Base-by-base conservation (phyloP, 2,113 vertebrate species). In the Calidris pugnax region DNA sequence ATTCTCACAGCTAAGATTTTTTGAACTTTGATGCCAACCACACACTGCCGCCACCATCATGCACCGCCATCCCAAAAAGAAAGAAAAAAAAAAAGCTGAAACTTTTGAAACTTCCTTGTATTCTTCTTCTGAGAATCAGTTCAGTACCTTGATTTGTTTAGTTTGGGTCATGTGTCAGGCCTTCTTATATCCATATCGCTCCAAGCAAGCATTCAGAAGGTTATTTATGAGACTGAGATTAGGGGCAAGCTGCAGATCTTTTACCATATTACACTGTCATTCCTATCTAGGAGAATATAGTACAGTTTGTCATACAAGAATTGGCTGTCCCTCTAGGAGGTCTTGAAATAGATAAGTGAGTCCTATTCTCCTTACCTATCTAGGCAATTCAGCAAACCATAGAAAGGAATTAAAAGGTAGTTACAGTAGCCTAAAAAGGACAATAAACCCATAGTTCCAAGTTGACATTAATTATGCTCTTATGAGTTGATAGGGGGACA, bases 31-130 rank as follows among this genome's bases (percentile, higher is more conserved):
- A 21, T 45, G 48, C 5, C 59, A 72, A 3, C 35, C 41, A 26
- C 5, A 32, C 7, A 2, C 6, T 27, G 12, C 8, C 4, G 7
- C 15, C 6, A 17, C 18, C 28, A 28, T 18, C 4, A 7, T 22
- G 2, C 18, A 12, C 7, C 10, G 4, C 17, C 32, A 8, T 33
- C 18, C 12, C 7, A 7, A 26, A 53, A 55, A 55, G 10, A 55
- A 53, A 53, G n/a, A 51, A 76, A 13, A 13, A 32, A 9, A n/a
- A 39, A 32, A 45, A 60, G 10, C 28, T 43, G n/a, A 50, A 76
- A 14, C 12, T 56, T 53, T 89, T 32, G 32, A 22, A 79, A 45
- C 9, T 64, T 59, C 21, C 23, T 48, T 47, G 12, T 79, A 12
- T 19, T 75, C 14, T 20, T 82, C 33, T 72, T 88, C 33, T 53